Conservation (phyloP, 2,888 invertebrate genomes). For the Eumerus sabulonum region DNA sequence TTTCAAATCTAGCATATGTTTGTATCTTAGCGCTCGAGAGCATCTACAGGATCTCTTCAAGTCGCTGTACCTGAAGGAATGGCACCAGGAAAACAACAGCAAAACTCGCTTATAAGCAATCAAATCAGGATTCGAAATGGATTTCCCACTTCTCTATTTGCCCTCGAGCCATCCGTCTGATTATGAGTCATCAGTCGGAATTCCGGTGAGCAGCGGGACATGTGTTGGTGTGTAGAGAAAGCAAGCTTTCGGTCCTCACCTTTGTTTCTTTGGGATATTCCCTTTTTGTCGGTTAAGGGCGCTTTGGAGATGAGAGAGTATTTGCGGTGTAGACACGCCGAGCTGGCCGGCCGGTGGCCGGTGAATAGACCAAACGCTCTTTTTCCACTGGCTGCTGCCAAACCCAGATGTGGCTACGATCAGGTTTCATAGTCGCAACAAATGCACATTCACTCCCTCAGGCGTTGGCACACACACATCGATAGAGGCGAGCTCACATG, state of each 20-base stretch:
- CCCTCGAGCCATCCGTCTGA: constrained; percentile 13
- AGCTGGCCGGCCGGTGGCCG: too few relatives aligned
- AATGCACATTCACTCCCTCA: constrained; percentile 31
- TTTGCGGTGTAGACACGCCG: constrained; percentile 13
- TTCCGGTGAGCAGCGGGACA: not conserved
- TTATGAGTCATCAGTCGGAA: constrained; percentile 50
- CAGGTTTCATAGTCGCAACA: constrained; percentile 52
- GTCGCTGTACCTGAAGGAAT: too few relatives aligned
- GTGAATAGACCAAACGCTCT: not conserved
- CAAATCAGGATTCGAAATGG: too few relatives aligned
- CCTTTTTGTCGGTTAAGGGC: too few relatives aligned
- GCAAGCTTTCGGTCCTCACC: constrained; percentile 17
- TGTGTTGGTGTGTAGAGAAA: not conserved
- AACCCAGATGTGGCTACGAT: constrained; percentile 51
- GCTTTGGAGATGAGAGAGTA: not conserved
- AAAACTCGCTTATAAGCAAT: too few relatives aligned
- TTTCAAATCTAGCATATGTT: constrained; percentile 36
- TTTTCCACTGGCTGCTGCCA: constrained; percentile 23
- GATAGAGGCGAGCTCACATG: too few relatives aligned
- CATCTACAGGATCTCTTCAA: too few relatives aligned
- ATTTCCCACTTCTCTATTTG: too few relatives aligned
- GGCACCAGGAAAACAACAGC: too few relatives aligned
- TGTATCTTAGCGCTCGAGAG: not conserved
- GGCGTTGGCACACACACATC: not conserved
- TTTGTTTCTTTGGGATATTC: not conserved